phyloP scores from a whole-genome alignment of 1,140 invertebrate genomes.

The Pectinophora gossypiella region DNA sequence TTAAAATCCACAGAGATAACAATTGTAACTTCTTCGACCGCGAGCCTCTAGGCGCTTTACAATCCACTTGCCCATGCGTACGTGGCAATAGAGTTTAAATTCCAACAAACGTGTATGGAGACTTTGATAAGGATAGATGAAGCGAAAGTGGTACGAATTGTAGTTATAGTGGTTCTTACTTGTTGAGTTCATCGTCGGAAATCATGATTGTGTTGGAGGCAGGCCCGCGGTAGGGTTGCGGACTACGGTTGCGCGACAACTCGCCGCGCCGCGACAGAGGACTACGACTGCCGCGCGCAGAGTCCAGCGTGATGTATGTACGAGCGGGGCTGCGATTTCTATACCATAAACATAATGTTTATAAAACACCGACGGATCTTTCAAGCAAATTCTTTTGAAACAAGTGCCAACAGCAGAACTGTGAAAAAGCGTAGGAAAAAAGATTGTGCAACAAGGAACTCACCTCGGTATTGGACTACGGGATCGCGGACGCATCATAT shows the following conservation, averaged over 20 bases:
- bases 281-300: conserved; percentile 19
- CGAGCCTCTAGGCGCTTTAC: no score
- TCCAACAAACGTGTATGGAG: no score
- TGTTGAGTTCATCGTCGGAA: conserved; percentile 52
- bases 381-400: no score
- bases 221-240: conserved; percentile 28
- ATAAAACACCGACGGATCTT: no score
- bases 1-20: no score
- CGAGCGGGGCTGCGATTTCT: conserved; percentile 15
- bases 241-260: conserved; percentile 30
- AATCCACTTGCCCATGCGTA: no score
- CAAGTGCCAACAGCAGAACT: no score
- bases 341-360: not conserved
- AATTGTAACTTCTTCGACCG: no score
- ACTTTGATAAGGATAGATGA: no score
- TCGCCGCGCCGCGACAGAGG: conserved; percentile 24
- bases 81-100: no score
- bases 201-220: conserved; percentile 46
- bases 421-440: no score
- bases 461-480: not conserved
- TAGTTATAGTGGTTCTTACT: conserved; percentile 25
- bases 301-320: conserved; percentile 7
- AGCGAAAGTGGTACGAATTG: not conserved
- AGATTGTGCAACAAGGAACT: no score
- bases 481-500: not conserved